Evolutionary conservation across 2,797 vertebrate genomes (phyloP).

Genomic region (Lepilemur septentrionalis): DNA sequence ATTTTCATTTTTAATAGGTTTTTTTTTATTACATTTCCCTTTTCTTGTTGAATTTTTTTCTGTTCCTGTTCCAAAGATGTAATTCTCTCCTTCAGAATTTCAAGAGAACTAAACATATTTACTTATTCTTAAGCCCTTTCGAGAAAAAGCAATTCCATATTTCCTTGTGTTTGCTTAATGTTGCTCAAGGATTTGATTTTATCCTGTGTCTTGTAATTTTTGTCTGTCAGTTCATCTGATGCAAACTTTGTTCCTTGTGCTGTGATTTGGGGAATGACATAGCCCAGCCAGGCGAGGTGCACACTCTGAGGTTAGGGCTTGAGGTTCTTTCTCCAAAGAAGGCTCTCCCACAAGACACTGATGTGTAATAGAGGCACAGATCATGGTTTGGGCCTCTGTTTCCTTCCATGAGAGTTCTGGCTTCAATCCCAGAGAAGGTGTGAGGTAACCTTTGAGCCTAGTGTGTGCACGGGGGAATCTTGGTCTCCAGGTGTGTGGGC

Average conservation of each 20-base stretch:
- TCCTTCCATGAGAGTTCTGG: background rate
- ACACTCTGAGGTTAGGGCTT: background rate
- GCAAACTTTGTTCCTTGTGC: background rate
- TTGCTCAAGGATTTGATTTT: slow-evolving; percentile 1
- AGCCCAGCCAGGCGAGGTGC: background rate
- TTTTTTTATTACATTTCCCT: background rate
- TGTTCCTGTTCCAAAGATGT: background rate
- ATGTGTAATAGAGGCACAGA: background rate
- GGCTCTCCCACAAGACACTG: background rate
- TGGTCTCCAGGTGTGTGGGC: background rate
- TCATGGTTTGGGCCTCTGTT: background rate
- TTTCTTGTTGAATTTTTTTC: slow-evolving; percentile 46
- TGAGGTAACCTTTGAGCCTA: background rate
- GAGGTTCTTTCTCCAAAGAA: background rate
- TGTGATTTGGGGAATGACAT: background rate
- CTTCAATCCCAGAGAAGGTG: slow-evolving; percentile 20
- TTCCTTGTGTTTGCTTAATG: background rate
- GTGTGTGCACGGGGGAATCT: background rate
- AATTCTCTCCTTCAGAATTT: background rate
- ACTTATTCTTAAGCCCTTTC: slow-evolving; percentile 11
- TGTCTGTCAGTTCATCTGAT: slow-evolving; percentile 7
- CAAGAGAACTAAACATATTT: background rate
- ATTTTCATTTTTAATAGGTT: slow-evolving; percentile 12
- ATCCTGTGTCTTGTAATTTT: background rate
- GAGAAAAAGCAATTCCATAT: background rate